phyloP scores from a whole-genome alignment of 2,797 vertebrate species.

The Smutsia gigantea region DNA sequence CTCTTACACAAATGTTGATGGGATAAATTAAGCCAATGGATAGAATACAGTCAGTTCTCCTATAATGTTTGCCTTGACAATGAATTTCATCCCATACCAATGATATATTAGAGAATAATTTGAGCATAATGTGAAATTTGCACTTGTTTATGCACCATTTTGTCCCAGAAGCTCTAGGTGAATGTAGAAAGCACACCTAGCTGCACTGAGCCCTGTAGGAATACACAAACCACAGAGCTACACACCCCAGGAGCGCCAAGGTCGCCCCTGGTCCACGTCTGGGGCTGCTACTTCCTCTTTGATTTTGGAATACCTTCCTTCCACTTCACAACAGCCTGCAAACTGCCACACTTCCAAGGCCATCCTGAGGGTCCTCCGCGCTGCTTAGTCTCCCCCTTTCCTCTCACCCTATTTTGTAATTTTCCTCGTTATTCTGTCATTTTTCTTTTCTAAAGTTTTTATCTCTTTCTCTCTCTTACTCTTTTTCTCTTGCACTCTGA shows the following conservation, averaged over 20 bases:
- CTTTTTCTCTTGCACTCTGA: not conserved
- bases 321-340: not conserved
- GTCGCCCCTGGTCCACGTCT: rapidly evolving
- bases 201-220: not conserved
- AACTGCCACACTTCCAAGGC: not conserved
- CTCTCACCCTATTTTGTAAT: not conserved
- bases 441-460: not conserved
- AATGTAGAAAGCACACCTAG: not conserved
- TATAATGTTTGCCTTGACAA: not conserved
- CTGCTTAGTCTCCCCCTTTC: not conserved
- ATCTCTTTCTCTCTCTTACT: not conserved
- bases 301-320: not conserved
- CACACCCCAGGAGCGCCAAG: rapidly evolving
- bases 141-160: not conserved
- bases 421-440: not conserved
- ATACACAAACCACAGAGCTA: not conserved
- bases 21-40: not conserved
- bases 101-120: not conserved
- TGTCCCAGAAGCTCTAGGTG: not conserved
- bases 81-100: not conserved
- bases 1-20: not conserved
- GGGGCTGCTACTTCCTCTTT: not conserved
- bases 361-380: not conserved
- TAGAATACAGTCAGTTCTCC: not conserved
- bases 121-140: not conserved